Percentiles rank a stretch among this genome's conserved stretches.
Conservation (phyloP, 2,888 invertebrate species). For the Melikaiella ostensackeni region DNA sequence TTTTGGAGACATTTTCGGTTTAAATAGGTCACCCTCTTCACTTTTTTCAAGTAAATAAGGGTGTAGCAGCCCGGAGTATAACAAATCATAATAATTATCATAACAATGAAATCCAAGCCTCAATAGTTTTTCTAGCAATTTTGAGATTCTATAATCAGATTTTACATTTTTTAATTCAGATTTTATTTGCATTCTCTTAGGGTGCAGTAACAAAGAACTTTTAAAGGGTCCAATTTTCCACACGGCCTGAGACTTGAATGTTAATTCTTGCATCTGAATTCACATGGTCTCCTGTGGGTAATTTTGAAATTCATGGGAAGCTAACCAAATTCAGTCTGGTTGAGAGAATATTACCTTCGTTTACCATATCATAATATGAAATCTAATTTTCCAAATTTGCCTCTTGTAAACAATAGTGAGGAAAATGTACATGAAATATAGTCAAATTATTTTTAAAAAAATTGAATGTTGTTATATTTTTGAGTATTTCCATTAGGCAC, state of each 20-base stretch:
- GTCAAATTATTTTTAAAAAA: background rate
- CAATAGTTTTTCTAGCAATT: no score
- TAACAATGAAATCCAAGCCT: no score
- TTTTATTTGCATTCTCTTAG: background rate
- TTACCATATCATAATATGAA: background rate
- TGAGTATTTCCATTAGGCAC: no score
- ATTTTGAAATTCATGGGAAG: conserved; percentile 16
- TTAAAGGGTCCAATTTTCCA: background rate
- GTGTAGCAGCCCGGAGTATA: no score
- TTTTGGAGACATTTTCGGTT: no score
- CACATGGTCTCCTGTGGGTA: conserved; percentile 12
- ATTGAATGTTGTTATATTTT: background rate
- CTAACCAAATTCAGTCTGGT: background rate
- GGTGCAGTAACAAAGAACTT: background rate
- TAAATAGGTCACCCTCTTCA: no score
- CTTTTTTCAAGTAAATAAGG: no score
- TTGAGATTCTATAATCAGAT: no score
- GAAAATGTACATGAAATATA: background rate
- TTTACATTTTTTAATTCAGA: background rate
- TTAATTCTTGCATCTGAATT: conserved; percentile 15
- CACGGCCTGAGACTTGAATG: background rate
- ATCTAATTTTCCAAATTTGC: background rate
- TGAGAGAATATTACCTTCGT: background rate
- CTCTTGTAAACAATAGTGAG: background rate
- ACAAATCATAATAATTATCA: no score